Conservation (phyloP, 2,113 vertebrate genomes). For the Cranoglanis bouderius region DNA sequence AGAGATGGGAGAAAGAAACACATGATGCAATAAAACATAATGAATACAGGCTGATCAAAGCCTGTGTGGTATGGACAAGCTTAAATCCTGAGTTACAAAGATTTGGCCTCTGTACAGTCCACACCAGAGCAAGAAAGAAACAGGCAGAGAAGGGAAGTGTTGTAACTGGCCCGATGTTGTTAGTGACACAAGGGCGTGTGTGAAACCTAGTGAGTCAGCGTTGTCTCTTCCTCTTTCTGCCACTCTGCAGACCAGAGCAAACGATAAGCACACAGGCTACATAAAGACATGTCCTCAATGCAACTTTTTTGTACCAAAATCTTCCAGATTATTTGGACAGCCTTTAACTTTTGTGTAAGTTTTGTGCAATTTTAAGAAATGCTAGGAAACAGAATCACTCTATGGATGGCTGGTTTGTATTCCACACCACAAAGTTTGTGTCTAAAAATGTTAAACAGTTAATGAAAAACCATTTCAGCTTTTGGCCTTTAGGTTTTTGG, state of each 20-base stretch:
- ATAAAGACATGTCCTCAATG: neutral
- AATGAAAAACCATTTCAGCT: neutral
- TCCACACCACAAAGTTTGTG: neutral
- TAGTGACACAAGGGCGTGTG: constrained; percentile 53
- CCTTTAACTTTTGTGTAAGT: neutral
- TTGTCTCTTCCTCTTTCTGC: constrained; percentile 54
- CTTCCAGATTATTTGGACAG: neutral
- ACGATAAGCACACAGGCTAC: neutral
- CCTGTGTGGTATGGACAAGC: neutral
- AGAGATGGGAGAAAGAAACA: constrained; percentile 2
- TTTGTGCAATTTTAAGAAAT: neutral
- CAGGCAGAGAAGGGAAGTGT: constrained; percentile 52
- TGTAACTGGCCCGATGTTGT: constrained; percentile 58
- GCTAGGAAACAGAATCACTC: neutral
- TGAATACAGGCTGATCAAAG: neutral
- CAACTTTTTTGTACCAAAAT: neutral
- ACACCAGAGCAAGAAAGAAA: constrained; percentile 44
- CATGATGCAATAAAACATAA: neutral
- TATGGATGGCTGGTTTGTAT: neutral
- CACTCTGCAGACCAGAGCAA: constrained; percentile 37
- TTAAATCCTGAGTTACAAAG: neutral
- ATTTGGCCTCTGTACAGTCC: constrained; percentile 3
- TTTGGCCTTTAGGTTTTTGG: neutral
- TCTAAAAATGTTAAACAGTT: neutral
- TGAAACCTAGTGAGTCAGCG: constrained; percentile 59